Percentiles rank a stretch among this genome's conserved stretches.
Evolutionary conservation across 2,113 vertebrate genomes (phyloP).

Genomic region (Colistium nudipinnis): DNA sequence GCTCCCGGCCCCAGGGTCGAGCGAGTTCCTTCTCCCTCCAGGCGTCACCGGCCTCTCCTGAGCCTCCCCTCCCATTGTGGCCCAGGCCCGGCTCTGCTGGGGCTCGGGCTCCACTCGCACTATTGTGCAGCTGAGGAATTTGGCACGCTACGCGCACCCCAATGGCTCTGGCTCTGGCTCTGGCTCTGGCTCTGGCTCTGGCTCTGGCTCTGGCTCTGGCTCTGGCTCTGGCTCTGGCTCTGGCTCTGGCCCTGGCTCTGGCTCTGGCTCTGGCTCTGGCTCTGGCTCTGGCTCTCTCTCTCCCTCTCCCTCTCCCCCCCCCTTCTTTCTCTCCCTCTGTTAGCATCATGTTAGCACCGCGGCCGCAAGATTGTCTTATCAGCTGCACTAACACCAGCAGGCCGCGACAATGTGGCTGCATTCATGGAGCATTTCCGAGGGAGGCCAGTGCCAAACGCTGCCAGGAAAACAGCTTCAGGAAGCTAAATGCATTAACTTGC

Average conservation of each 20-base stretch:
- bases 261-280: no score
- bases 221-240: no score
- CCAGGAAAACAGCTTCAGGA: constrained; percentile 23
- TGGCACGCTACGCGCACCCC: constrained; percentile 69
- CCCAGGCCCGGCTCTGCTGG: constrained; percentile 66
- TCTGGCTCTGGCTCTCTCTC: constrained; percentile 19
- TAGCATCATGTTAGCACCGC: constrained; percentile 51
- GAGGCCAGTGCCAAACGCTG: constrained; percentile 22
- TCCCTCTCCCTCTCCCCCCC: constrained; percentile 17
- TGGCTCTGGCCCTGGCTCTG: constrained; percentile 31
- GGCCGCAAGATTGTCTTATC: constrained; percentile 69
- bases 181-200: no score
- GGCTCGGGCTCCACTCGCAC: constrained; percentile 66
- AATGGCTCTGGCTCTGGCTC: constrained; percentile 26
- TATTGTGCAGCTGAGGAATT: constrained; percentile 81
- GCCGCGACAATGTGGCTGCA: constrained; percentile 48
- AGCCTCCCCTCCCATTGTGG: constrained; percentile 74
- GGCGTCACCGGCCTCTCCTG: constrained; percentile 71
- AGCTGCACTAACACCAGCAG: constrained; percentile 68
- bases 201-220: no score
- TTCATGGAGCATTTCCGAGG: constrained; percentile 29
- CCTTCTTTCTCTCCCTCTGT: constrained; percentile 43
- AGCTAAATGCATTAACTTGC: constrained; percentile 20
- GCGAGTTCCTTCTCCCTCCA: constrained; percentile 72
- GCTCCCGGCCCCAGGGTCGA: constrained; percentile 66